phyloP scores from a whole-genome alignment of 2,797 vertebrate species.

The Pelodytes ibericus region DNA sequence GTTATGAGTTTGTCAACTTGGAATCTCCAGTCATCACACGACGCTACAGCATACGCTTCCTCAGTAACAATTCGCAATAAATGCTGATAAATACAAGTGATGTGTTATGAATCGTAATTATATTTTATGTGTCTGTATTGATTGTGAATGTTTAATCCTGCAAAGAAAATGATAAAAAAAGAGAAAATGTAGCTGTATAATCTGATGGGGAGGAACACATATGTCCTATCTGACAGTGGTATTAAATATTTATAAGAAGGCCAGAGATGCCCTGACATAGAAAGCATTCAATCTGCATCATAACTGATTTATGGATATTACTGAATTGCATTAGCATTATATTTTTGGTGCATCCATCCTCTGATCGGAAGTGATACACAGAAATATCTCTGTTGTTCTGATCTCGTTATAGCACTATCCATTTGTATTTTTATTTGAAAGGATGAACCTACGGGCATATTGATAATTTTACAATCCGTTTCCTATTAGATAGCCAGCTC shows the following conservation, averaged over 20 bases:
- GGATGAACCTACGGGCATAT: neutral
- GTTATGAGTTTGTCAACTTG: too few species aligned
- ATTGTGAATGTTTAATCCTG: constrained; percentile 26
- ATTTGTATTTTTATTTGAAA: neutral
- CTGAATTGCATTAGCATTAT: constrained; percentile 42
- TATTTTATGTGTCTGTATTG: neutral
- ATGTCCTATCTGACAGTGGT: constrained; percentile 49
- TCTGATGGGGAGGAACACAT: constrained; percentile 29
- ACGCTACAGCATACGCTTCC: neutral
- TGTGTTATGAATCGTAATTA: neutral
- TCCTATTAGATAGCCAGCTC: neutral
- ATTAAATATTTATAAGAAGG: constrained; percentile 50
- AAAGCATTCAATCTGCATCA: constrained; percentile 34
- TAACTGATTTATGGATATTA: constrained; percentile 43
- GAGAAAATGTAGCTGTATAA: constrained; percentile 25
- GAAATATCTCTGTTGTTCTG: constrained; percentile 6
- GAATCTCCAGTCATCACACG: neutral
- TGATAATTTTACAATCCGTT: neutral
- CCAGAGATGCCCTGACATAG: constrained; percentile 21
- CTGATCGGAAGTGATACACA: constrained; percentile 24
- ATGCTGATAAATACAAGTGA: neutral
- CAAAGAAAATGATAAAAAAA: constrained; percentile 24
- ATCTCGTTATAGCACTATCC: neutral
- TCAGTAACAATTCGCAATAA: neutral
- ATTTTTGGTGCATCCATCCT: constrained; percentile 42